A percentile compares a stretch with the other conserved stretches of the same genome.
Evolutionary conservation across 2,888 invertebrate species (phyloP).

Genomic region (Conops quadrifasciatus): DNA sequence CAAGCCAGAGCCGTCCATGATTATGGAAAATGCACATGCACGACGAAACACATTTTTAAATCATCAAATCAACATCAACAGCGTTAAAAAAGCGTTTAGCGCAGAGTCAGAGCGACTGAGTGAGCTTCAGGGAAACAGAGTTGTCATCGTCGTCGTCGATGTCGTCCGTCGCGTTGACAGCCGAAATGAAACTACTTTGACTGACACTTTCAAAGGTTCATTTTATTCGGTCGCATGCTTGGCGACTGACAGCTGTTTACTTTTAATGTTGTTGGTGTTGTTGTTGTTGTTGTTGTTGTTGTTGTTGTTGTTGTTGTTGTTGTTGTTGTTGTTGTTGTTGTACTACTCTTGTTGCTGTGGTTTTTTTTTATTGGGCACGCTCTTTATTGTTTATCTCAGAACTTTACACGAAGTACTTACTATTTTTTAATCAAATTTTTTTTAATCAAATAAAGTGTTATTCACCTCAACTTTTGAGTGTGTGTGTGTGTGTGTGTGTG

Average conservation of each 20-base stretch:
- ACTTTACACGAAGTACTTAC: constrained; percentile 24
- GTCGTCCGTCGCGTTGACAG: not conserved
- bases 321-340: constrained; percentile 7
- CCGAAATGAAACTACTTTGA: not conserved
- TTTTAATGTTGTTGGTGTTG: not conserved
- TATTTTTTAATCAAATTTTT: no score
- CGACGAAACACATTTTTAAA: not conserved
- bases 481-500: not conserved
- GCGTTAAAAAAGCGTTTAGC: no score
- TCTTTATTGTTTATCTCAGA: constrained; percentile 32
- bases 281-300: constrained; percentile 11
- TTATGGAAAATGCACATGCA: not conserved
- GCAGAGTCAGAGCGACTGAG: no score
- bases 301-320: not conserved
- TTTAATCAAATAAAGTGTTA: constrained; percentile 50
- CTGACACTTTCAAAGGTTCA: not conserved
- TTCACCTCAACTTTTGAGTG: constrained; percentile 45
- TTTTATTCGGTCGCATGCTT: not conserved
- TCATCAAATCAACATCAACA: no score
- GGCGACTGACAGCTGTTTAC: constrained; percentile 18
- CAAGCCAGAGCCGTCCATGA: not conserved
- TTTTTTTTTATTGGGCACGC: not conserved
- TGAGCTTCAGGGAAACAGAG: not conserved
- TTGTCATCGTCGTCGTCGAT: not conserved
- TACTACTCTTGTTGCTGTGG: not conserved